Evolutionary conservation across 2,888 invertebrate species (phyloP), one percentile per base, ranked within the genome.

Genomic region (Drosophila flavopinicola): DNA sequence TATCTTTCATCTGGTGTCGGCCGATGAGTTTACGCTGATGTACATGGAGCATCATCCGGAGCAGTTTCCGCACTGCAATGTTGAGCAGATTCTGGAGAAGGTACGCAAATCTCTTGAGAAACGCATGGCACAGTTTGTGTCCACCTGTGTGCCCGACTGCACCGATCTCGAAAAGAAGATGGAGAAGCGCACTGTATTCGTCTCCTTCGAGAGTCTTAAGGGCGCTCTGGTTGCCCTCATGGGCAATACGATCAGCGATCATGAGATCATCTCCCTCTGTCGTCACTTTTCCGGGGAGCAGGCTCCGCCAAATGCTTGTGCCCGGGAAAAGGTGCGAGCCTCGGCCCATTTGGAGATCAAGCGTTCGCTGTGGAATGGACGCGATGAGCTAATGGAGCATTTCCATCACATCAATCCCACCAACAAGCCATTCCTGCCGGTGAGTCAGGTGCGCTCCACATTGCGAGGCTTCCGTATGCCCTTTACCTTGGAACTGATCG

Each of bases 21-120:
- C 97, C 1, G 98, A 98, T 89, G 95, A 96, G 85, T 98, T 96
- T 88, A 96, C 96, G 0, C 91, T 97, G 35, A 93, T 95, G 49
- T 98, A 96, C 85, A 95, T 98, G 97, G 98, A 98, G 90, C 88
- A 94, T 9, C 93, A 97, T 89, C 92, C 94, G 45, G 91, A 93
- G 42, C 93, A 96, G 93, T 97, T 96, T 89, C 94, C 94, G 0
- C 94, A 94, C 91, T 93, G 96, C 1, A 94, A 96, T 84, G 92
- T 95, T 10, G 92, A 94, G 20, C 74, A 93, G n/a, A 95, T 96
- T 64, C 93, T 96, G 93, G 93, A 93, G 33, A 96, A 96, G 91
- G 92, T 97, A 7, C 92, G 94, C 10, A 93, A 94, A 60, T 92
- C 92, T 1, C 79, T 96, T 44, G 93, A 92, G 49, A 92, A 94